Base-by-base conservation (phyloP, 2,113 vertebrate species). In the Stictonetta naevosa region DNA sequence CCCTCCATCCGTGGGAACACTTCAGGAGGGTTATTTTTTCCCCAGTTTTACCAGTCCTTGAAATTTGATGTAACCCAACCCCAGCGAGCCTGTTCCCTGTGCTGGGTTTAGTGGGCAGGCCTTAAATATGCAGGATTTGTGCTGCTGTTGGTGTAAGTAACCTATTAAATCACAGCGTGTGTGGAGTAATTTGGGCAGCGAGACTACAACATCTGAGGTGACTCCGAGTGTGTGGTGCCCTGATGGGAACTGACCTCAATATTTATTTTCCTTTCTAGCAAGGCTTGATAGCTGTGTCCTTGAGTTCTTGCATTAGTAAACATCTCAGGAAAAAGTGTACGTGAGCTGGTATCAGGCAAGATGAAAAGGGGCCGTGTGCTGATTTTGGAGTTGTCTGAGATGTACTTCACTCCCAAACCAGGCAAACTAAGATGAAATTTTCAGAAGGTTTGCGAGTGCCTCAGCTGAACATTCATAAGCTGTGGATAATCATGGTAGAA, bases 21-120 rank as follows among this genome's bases (percentile, higher is more conserved):
- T 8, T 13, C 3, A 4, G 50, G 17, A 52, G 38, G 25, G 10
- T 13, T 58, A 5, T 31, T 50, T 10, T 72, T 38, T 38, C 38
- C 42, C 75, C 6, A 2, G 21, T 21, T 60, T 13, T 16, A 31
- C 31, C 63, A 28, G 0, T n/a, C 40, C 21, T 34, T 42, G 48
- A 4, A 68, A 23, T 1, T 11, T 23, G 75, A n/a, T 14, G 0
- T 2, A 0, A 0, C 48, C 55, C 42, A 38, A 1, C 48, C 18
- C 42, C 73, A 28, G 55, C 28, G 34, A 36, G 16, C 8, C 56
- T 55, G 44, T 25, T 33, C 33, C 56, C 18, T 21, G 18, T 8
- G 18, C 46, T 76, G 52, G 55, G 29, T 31, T 62, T 21, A 17
- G 25, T 7, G 13, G 38, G 29, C 40, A 76, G 48, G 12, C 63